Conservation (phyloP, 2,797 vertebrate genomes). For the Melanotaenia boesemani region DNA sequence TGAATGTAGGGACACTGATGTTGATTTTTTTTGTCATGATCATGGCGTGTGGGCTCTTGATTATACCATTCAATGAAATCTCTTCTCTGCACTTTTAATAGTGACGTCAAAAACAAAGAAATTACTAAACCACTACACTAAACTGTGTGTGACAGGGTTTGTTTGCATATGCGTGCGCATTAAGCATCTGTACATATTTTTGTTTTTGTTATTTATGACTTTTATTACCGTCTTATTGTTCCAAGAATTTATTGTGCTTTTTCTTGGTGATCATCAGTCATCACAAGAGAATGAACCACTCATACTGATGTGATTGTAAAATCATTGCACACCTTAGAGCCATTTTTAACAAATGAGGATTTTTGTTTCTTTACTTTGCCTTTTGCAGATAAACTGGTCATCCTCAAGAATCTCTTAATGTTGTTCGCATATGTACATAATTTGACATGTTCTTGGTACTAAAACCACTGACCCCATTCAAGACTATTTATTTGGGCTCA, state of each 20-base stretch:
- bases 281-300: constrained; percentile 46
- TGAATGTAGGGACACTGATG: constrained; percentile 21
- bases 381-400: constrained; percentile 38
- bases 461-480: constrained; percentile 37
- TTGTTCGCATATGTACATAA: constrained; percentile 66
- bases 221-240: constrained; percentile 57
- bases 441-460: constrained; percentile 51
- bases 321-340: constrained; percentile 66
- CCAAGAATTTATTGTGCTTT: constrained; percentile 25
- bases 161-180: constrained; percentile 27
- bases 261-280: constrained; percentile 31
- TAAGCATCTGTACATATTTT: constrained; percentile 28
- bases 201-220: constrained; percentile 72
- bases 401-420: constrained; percentile 42
- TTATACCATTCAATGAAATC: constrained; percentile 45
- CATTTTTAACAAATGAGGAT: constrained; percentile 64
- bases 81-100: constrained; percentile 53
- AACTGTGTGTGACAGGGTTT: constrained; percentile 34
- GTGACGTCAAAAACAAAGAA: constrained; percentile 40
- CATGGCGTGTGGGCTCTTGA: background rate
- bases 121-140: constrained; percentile 40
- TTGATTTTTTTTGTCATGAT: background rate
- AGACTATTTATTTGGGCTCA: constrained; percentile 34
- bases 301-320: constrained; percentile 46
- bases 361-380: constrained; percentile 46